Evolutionary conservation across 2,888 invertebrate genomes (phyloP).

Genomic region (Conomelus anceps): DNA sequence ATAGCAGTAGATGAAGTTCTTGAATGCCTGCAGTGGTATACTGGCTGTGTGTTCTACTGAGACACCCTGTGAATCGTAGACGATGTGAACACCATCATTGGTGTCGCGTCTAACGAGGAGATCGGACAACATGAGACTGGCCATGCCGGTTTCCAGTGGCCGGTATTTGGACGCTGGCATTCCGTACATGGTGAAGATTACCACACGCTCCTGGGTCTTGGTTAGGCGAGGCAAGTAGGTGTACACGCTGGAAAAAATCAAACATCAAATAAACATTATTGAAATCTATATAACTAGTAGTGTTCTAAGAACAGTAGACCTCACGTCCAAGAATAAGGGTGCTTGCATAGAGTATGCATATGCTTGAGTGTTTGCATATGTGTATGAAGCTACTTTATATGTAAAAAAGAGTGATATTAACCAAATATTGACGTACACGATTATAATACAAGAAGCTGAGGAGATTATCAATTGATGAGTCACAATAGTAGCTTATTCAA

Average conservation of each 20-base stretch:
- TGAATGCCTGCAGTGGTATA: neutral
- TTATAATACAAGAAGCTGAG: too few relatives aligned
- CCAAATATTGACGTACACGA: too few relatives aligned
- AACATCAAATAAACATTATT: too few relatives aligned
- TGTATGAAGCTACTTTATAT: too few relatives aligned
- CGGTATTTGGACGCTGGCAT: neutral
- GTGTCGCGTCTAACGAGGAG: neutral
- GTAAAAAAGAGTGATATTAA: too few relatives aligned
- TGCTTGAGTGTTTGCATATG: too few relatives aligned
- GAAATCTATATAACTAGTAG: too few relatives aligned
- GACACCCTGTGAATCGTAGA: neutral
- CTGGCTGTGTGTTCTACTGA: neutral
- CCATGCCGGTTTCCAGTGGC: neutral
- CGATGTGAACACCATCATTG: neutral
- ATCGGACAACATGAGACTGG: neutral
- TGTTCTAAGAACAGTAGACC: too few relatives aligned
- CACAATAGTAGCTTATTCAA: too few relatives aligned
- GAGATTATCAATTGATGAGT: too few relatives aligned
- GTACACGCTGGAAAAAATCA: slow-evolving; percentile 54
- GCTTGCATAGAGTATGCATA: too few relatives aligned
- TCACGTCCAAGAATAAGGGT: too few relatives aligned
- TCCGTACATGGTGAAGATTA: slow-evolving; percentile 36
- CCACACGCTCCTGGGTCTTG: slow-evolving; percentile 66
- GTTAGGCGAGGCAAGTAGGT: slow-evolving; percentile 74
- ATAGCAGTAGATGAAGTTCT: neutral